Evolutionary conservation across 2,888 invertebrate genomes (phyloP), one percentile per base, ranked within the genome.

Genomic region (Hylaea fasciaria): DNA sequence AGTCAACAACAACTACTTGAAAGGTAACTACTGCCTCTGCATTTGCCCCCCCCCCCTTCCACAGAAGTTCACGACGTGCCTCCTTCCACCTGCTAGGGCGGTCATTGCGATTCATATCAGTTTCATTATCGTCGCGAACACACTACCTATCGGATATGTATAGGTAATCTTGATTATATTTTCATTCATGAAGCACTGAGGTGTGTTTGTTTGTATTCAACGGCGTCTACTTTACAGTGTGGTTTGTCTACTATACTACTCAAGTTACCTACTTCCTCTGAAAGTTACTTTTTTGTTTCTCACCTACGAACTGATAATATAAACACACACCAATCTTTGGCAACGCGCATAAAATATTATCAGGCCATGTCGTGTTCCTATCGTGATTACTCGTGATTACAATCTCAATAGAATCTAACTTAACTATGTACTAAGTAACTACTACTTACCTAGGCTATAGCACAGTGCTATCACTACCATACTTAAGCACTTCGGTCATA

Each of bases 1-100:
- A 66, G 87, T 90, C 64, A 88, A 90, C 81, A 89, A 86, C 77
- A 87, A 88, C 72, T 82, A 76, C 64, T 56, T 78, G 28, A 87
- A 89, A 85, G 89, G 90, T 89, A 66, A n/a, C 32, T 22, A 22
- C 5, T 22, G 22, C 22, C 0, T n/a, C 46, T 5, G 22, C 22
- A 22, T 22, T n/a, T n/a, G 43, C 44, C 41, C n/a, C 40, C 12
- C 44, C 44, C 41, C n/a, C 40, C 12, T 37, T 14, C 45, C 40
- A n/a, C 37, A 3, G 37, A n/a, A n/a, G n/a, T 37, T n/a, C 10
- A 5, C 37, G 37, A n/a, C 37, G 37, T n/a, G 37, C 12, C 37
- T 37, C n/a, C 37, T n/a, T n/a, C 37, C 4, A 3, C 37, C 37
- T 22, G 22, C 22, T 22, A 22, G 22, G 22, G 22, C 22, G 22